Base-by-base conservation (phyloP, 2,113 vertebrate species). In the Merops nubicus region DNA sequence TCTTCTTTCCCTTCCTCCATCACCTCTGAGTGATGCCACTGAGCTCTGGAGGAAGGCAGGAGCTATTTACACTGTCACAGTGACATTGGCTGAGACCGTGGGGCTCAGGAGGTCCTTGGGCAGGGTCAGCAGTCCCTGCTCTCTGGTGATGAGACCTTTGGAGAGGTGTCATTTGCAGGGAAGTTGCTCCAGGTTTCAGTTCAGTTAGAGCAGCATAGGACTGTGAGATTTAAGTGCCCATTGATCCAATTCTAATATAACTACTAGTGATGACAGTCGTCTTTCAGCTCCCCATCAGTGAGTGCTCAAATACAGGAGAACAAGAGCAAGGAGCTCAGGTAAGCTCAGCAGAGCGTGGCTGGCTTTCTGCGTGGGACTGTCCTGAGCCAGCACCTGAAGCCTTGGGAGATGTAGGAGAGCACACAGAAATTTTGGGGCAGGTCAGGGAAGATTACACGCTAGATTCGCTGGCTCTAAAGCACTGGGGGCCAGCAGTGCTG, bases 31-130 rank as follows among this genome's bases (percentile, higher is more conserved):
- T 19, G 77, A 20, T 47, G 4, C 31, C n/a, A 4, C 45, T 19
- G 81, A 23, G 70, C 0, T 0, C 45, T 8, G 70, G 47, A 34
- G 47, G 29, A 74, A 15, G 56, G 28, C 48, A 1, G 57, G 43
- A 54, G 25, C 43, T 38, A 1, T 15, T 40, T 10, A 2, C 7
- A 0, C 16, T 19, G 36, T 23, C 75, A 15, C 54, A 34, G 59
- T 8, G 20, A 17, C 63, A 3, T 3, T 53, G 4, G 40, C 1
- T 4, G 9, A 4, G 82, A 2, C 5, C 5, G 34, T 0, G 10
- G 63, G 21, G 36, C 40, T 60, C 43, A 2, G 81, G 36, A 47
- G 47, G 36, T 22, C 40, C 70, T 64, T 2, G 6, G 72, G 56
- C 60, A 56, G 74, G 36, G 2, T 8, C 60, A 42, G 36, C 80